Evolutionary conservation across 2,113 vertebrate species (phyloP).

Genomic region (Microcebus ravelobensis): DNA sequence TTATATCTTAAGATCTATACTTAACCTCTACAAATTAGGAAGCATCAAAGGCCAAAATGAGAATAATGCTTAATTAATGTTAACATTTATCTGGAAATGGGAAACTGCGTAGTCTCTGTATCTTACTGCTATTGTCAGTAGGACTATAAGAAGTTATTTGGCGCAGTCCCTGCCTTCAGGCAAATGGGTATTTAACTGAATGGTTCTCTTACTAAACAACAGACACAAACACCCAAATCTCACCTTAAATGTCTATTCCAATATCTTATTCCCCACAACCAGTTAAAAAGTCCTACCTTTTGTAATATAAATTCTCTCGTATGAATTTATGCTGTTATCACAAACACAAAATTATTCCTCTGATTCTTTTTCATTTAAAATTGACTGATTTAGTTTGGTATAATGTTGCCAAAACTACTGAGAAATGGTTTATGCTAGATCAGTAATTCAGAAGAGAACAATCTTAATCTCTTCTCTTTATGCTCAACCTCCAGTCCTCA

Average conservation of each 20-base stretch:
- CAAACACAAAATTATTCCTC: neutral
- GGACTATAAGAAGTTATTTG: neutral
- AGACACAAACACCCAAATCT: neutral
- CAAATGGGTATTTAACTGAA: neutral
- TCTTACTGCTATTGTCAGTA: neutral
- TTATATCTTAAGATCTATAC: neutral
- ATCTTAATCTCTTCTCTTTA: neutral
- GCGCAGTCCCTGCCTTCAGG: neutral
- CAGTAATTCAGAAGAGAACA: neutral
- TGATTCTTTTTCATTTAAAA: conserved; percentile 42
- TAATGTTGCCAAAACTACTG: neutral
- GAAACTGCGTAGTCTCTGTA: neutral
- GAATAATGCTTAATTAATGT: neutral
- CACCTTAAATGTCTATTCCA: neutral
- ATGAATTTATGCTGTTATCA: neutral
- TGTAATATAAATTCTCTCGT: neutral
- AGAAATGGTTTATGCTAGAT: neutral
- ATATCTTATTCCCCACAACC: neutral
- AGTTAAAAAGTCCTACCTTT: neutral
- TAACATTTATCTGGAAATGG: neutral
- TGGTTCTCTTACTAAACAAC: neutral
- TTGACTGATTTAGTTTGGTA: neutral
- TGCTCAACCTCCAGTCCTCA: neutral
- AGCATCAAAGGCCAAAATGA: neutral
- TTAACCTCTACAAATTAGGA: neutral